These are phyloP conservation scores for Paramacrobiotus metropolitanus DNA, from an alignment of 1,140 invertebrate genomes.

Conservation along the genomic window DNA sequence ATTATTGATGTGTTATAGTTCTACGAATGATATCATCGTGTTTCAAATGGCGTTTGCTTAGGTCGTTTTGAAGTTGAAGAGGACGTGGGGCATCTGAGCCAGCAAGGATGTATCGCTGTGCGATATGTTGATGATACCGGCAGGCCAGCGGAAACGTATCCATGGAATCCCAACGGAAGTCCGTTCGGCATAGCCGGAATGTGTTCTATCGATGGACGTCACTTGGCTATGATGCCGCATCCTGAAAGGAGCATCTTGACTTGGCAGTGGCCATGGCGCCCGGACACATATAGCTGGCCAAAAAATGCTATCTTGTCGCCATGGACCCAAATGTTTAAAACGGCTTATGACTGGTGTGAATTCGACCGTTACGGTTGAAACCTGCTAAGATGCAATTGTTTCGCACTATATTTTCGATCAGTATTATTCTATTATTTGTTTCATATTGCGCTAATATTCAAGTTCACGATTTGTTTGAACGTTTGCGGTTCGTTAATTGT, in stretches of 20 bases:
- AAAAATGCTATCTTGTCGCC: slow-evolving; percentile 36
- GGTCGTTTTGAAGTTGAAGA: slow-evolving; percentile 32
- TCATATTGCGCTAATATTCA: no score
- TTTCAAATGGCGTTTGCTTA: slow-evolving; percentile 15
- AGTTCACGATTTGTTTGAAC: no score
- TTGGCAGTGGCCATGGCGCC: slow-evolving; percentile 61
- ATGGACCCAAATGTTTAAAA: slow-evolving; percentile 72
- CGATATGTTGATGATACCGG: slow-evolving; percentile 59
- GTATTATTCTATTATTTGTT: no score
- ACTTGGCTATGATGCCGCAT: slow-evolving; percentile 94
- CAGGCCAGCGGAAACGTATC: slow-evolving; percentile 49
- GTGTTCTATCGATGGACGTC: slow-evolving; percentile 63
- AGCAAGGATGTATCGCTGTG: slow-evolving; percentile 40
- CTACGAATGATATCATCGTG: no score
- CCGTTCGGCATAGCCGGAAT: slow-evolving; percentile 49
- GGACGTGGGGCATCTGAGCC: slow-evolving; percentile 26
- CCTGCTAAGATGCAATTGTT: no score
- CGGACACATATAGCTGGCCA: slow-evolving; percentile 25
- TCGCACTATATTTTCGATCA: no score
- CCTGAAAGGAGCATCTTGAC: slow-evolving; percentile 62
- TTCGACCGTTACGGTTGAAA: no score
- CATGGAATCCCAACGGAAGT: slow-evolving; percentile 81
- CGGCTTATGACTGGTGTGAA: slow-evolving; percentile 61
- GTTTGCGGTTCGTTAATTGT: no score
- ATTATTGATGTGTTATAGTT: no score